Base-by-base conservation (phyloP, 1,140 invertebrate genomes). In the Cardiocondyla obscurior region DNA sequence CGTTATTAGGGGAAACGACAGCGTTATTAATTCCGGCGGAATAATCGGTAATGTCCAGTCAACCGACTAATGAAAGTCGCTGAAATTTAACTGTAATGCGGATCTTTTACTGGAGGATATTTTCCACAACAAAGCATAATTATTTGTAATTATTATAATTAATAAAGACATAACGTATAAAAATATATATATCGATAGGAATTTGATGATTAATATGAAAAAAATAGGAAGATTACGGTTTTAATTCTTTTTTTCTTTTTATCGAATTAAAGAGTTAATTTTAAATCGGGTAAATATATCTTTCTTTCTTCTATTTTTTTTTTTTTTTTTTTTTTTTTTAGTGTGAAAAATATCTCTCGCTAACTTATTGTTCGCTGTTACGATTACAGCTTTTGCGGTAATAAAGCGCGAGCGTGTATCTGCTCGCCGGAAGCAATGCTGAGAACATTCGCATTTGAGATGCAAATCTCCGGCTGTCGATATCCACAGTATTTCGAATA, bases 1-100 rank as follows among this genome's bases (percentile, higher is more conserved):
- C 70, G 53, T 87, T 88, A 87, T 85, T 72, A 76, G 53, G 14
- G 53, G 7, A 74, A 77, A 69, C 51, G 77, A 82, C 86, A 87
- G 58, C 53, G 22, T 67, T 62, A 85, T 85, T 87, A 87, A 85
- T 88, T 85, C 42, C 30, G 19, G 58, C 19, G 58, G 62, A 87
- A 87, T 82, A 73, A 88, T 82, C 65, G 85, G 70, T 53, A 87
- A 87, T 82, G 65, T 72, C 55, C 49, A 64, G 1, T 14, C 10
- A 60, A 44, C 12, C 10, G 12, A 19, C 25, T 6, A 2, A 49
- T 51, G n/a, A 14, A 30, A 82, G 82, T 85, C 44, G 22, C 30
- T 46, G 14, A 39, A 67, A 12, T 16, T 72, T 62, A 49, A 28
- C 22, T 2, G 8, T n/a, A n/a, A n/a, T n/a, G n/a, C n/a, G n/a